Evolutionary conservation across 1,140 invertebrate genomes (phyloP), one percentile per base, ranked within the genome.

Genomic region (Calephelis virginiensis): DNA sequence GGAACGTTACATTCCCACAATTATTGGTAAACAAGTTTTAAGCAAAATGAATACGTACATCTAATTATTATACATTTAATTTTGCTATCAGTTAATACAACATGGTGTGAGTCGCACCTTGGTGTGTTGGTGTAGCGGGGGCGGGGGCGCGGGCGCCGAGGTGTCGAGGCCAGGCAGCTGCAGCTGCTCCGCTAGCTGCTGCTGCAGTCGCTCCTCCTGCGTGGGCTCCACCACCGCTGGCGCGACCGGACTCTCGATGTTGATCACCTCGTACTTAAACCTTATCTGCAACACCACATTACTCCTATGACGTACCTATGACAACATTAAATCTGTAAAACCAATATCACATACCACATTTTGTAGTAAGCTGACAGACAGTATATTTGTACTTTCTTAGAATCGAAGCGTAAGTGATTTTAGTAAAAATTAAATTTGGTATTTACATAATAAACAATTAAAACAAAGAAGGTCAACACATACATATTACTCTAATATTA

Each of bases 161-260:
- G 95, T 94, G 66, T 95, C 95, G 60, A 96, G 92, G 8, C 95
- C 94, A 8, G 96, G 96, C 66, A 96, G 91, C 78, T 96, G 95
- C 8, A 97, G 89, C 79, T 97, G 96, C 68, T 96, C 94, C 8
- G 95, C 96, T 61, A 96, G 89, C 79, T 97, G 95, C 74, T 94
- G 95, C 90, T 97, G 96, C 72, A 96, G 92, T 68, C 95, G 94
- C 72, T 96, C 95, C 80, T 97, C 96, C 50, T 85, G 91, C 63
- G 89, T 93, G 75, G 75, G 89, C 73, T 73, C 92, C 66, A 77
- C 73, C 46, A 92, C 81, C 70, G 78, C 81, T 69, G 76, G 67
- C 61, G 70, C 66, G 37, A 73, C 71, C 6, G 75, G 70, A 13
- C 67, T 62, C 66, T 81, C 81, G 47, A 70, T 66, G 46, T 66